Evolutionary conservation across 2,888 invertebrate species (phyloP), one percentile per base, ranked within the genome.

Genomic region (Enoplolaimus lenunculus): DNA sequence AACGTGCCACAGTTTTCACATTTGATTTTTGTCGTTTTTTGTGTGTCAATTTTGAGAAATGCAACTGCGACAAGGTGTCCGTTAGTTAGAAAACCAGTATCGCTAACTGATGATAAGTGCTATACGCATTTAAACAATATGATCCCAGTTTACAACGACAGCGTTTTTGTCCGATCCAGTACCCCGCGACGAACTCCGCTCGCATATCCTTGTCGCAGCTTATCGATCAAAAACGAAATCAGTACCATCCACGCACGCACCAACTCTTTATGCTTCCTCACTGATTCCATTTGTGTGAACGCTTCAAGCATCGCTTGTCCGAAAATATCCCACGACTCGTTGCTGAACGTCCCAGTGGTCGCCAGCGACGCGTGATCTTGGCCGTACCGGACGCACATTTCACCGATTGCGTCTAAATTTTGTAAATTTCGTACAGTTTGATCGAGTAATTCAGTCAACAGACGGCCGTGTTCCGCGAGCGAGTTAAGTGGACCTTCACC

Each of bases 291-390:
- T 33, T 62, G 64, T 16, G 64, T 62, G 64, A 62, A 30, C 30
- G 64, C 31, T 26, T 62, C 64, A 7, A 62, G 64, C 64, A 62
- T 62, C 64, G 31, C 64, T n/a, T 62, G 13, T 29, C 64, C 64
- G 64, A 62, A 62, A 16, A 30, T 62, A n/a, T 62, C 64, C 64
- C 64, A 62, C 16, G 31, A 16, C 30, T 62, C 64, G 16, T 62
- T 29, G n/a, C 31, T 33, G 64, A 62, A 62, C 7, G 28, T 7
- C n/a, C n/a, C n/a, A 7, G 26, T 7, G 26, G 30, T 33, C 30
- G 28, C 31, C 64, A 62, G 64, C 16, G 28, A 33, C 7, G 64
- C 7, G n/a, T 62, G 64, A 29, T 62, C 30, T 7, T 33, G 64
- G 31, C 64, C 64, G n/a, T 13, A 62, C n/a, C 31, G 30, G 30